phyloP scores from a whole-genome alignment of 2,113 vertebrate species.

The Pandion haliaetus region DNA sequence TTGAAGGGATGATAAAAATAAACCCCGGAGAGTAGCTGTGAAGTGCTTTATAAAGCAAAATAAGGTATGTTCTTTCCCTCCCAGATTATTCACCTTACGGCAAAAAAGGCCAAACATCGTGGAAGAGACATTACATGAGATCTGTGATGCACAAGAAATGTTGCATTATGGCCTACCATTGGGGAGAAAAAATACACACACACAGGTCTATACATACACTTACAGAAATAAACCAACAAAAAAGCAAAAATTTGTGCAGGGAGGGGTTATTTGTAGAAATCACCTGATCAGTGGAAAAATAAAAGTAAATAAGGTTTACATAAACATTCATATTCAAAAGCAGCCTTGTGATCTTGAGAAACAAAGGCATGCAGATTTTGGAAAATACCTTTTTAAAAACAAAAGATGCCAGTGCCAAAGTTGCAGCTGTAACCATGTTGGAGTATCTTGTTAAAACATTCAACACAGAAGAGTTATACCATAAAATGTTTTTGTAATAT shows the following conservation, averaged over 20 bases:
- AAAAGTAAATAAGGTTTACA: background rate
- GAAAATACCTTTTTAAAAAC: background rate
- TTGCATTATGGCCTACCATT: background rate
- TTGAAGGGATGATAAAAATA: conserved; percentile 16
- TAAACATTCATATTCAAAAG: background rate
- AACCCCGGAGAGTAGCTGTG: background rate
- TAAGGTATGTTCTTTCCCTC: background rate
- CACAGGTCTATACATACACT: accelerated
- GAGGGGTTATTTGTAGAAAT: background rate
- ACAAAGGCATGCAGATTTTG: background rate
- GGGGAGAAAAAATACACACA: background rate
- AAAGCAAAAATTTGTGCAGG: background rate
- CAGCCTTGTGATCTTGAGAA: background rate
- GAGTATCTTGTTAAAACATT: background rate
- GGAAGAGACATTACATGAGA: background rate
- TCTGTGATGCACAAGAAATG: background rate
- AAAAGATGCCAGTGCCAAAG: background rate
- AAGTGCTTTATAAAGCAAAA: background rate
- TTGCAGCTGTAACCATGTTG: background rate
- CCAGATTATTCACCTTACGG: background rate
- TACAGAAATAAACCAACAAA: background rate
- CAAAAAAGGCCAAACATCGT: background rate
- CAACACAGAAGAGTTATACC: background rate
- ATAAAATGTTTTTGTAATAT: background rate
- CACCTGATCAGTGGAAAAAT: background rate